phyloP scores from a whole-genome alignment of 2,888 invertebrate genomes.

The Plusia festucae region DNA sequence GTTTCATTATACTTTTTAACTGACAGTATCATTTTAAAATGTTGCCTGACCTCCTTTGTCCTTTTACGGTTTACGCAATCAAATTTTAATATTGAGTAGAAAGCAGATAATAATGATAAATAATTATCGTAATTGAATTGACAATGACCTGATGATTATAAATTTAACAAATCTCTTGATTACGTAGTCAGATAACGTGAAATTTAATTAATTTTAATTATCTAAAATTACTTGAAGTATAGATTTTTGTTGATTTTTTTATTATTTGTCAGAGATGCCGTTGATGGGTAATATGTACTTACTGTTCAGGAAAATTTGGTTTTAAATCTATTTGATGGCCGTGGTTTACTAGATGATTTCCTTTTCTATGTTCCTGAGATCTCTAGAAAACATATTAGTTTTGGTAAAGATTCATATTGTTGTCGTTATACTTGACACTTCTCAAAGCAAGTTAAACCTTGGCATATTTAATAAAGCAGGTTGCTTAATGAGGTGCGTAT shows the following conservation, averaged over 20 bases:
- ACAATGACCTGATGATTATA: slow-evolving; percentile 46
- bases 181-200: slow-evolving; percentile 16
- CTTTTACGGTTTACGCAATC: slow-evolving; percentile 19
- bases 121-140: slow-evolving; percentile 45
- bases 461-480: slow-evolving; percentile 32
- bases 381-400: not conserved
- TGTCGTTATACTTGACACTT: slow-evolving; percentile 2
- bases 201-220: slow-evolving; percentile 19
- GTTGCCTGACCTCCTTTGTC: slow-evolving; percentile 28
- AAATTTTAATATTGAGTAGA: slow-evolving; percentile 38
- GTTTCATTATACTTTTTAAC: slow-evolving; percentile 20
- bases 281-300: not conserved
- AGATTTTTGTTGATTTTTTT: not conserved
- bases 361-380: no score
- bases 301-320: not conserved
- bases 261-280: no score
- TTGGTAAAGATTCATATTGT: not conserved
- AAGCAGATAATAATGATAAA: slow-evolving; percentile 52
- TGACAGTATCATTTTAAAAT: slow-evolving; percentile 11
- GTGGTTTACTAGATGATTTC: not conserved
- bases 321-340: not conserved
- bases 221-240: not conserved
- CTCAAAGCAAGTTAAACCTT: slow-evolving; percentile 9
- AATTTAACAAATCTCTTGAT: slow-evolving; percentile 21
- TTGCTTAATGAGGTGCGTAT: slow-evolving; percentile 36